Evolutionary conservation across 2,888 invertebrate genomes (phyloP).

Genomic region (Pandemis heparana): DNA sequence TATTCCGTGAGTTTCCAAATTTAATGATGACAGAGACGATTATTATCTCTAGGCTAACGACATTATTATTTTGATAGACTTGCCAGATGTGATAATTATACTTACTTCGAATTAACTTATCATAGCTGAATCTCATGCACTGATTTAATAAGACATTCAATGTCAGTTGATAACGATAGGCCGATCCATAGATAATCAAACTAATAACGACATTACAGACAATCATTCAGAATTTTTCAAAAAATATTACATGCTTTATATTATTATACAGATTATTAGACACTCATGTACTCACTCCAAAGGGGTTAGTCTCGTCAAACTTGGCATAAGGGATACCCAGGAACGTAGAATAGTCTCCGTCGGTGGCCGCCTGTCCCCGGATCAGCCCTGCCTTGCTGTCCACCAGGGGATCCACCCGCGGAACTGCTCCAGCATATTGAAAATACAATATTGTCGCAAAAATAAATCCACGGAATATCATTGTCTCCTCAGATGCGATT

Average conservation of each 20-base stretch:
- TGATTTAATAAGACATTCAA: background rate
- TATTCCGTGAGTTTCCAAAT: background rate
- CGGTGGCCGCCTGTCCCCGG: conserved; percentile 38
- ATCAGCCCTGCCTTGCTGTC: conserved; percentile 43
- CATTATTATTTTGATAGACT: background rate
- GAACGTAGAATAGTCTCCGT: conserved; percentile 49
- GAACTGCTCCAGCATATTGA: conserved; percentile 2
- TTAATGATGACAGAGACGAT: background rate
- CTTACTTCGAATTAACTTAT: background rate
- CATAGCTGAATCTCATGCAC: background rate
- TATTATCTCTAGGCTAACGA: background rate
- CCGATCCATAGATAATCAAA: too few species aligned
- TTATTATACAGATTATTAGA: background rate
- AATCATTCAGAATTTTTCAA: too few species aligned
- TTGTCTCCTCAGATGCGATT: background rate
- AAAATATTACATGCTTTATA: too few species aligned
- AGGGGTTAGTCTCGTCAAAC: background rate
- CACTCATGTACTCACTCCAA: background rate
- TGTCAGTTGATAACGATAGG: too few species aligned
- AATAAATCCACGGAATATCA: background rate
- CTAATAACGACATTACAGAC: too few species aligned
- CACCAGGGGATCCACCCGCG: conserved; percentile 35
- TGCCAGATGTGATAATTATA: background rate
- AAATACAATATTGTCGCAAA: background rate
- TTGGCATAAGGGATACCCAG: conserved; percentile 45